These are phyloP conservation scores for Hemiprocne comata DNA, from an alignment of 2,113 vertebrate genomes.

Conservation along the genomic window DNA sequence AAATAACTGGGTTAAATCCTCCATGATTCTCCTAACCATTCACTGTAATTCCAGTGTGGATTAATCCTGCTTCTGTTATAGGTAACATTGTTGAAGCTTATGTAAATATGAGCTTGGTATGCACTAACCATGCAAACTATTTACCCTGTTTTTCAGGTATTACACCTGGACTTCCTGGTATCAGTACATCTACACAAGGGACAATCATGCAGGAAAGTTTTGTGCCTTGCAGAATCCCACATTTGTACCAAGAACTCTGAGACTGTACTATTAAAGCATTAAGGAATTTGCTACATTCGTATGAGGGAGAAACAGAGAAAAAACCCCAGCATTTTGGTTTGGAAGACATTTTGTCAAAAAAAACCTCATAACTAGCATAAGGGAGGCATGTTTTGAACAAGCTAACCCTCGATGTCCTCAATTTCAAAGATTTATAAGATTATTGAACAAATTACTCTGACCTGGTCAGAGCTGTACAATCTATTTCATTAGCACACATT, in stretches of 20 bases:
- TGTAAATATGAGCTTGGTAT: neutral
- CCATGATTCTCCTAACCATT: neutral
- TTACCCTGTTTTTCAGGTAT: neutral
- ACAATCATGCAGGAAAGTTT: neutral
- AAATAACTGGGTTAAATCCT: neutral
- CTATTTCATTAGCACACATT: neutral
- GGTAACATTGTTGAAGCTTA: neutral
- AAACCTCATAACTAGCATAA: neutral
- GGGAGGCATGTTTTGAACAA: neutral
- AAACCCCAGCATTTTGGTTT: neutral
- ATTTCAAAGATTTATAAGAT: neutral
- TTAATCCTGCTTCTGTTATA: neutral
- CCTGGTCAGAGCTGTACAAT: neutral
- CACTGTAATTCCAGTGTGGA: neutral
- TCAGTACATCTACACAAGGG: neutral
- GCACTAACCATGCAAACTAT: neutral
- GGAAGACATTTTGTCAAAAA: slow-evolving; percentile 14
- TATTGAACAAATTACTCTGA: slow-evolving; percentile 1
- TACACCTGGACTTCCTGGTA: neutral
- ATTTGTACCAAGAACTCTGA: neutral
- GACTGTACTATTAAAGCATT: neutral
- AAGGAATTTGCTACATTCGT: neutral
- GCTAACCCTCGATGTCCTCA: neutral
- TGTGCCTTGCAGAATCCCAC: neutral
- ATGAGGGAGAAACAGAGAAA: neutral